A percentile compares a stretch with the other conserved stretches of the same genome.
Conservation (phyloP, 2,888 invertebrate species). For the Deilephila porcellus region DNA sequence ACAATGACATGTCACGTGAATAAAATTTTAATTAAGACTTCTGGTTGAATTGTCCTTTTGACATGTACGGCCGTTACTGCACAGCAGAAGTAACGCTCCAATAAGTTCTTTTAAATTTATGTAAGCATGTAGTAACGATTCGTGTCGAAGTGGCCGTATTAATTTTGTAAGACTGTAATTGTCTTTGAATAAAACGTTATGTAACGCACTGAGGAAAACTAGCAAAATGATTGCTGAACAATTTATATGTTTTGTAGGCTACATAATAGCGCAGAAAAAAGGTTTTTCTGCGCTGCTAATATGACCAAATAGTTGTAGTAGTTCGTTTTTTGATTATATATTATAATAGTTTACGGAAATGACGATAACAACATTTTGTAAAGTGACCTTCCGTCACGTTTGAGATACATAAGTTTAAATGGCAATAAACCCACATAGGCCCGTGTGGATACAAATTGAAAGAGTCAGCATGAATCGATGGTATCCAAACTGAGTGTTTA, state of each 20-base stretch:
- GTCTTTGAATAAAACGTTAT: constrained; percentile 52
- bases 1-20: background rate
- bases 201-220: constrained; percentile 43
- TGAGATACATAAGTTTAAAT: too few species aligned
- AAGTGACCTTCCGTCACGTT: too few species aligned
- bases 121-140: constrained; percentile 62
- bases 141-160: constrained; percentile 57
- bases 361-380: too few species aligned
- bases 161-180: constrained; percentile 59
- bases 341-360: background rate
- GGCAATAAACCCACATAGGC: too few species aligned
- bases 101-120: constrained; percentile 52
- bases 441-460: too few species aligned
- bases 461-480: too few species aligned
- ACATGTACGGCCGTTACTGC: constrained; percentile 39
- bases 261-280: too few species aligned
- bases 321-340: background rate
- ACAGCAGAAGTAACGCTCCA: constrained; percentile 53
- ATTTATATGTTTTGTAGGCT: constrained; percentile 31
- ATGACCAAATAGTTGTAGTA: too few species aligned
- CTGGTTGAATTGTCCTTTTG: constrained; percentile 30
- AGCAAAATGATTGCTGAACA: constrained; percentile 34
- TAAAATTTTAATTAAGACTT: background rate
- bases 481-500: too few species aligned
- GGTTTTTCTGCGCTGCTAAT: too few species aligned